A percentile compares a stretch with the other conserved stretches of the same genome.
These are phyloP conservation scores for Drosophila parabipectinata DNA, from an alignment of 1,140 invertebrate genomes.

Conservation along the genomic window DNA sequence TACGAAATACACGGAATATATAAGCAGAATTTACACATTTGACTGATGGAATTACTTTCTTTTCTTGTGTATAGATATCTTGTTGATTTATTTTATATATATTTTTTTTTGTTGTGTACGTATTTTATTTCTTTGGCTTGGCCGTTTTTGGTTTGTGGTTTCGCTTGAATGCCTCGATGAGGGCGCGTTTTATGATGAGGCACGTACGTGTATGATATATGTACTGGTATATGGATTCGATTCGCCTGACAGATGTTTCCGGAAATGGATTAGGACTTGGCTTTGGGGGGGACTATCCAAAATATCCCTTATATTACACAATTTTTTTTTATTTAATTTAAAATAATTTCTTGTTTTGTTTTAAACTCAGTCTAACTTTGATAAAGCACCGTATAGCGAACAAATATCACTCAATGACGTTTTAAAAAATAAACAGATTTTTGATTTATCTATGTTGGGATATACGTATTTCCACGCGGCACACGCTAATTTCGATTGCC, in stretches of 20 bases:
- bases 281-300: constrained; percentile 1
- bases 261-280: constrained; percentile 3
- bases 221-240: constrained; percentile 14
- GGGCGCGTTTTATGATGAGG: constrained; percentile 73
- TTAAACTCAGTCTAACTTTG: constrained; percentile 38
- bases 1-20: constrained; percentile 31
- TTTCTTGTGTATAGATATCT: constrained; percentile 20
- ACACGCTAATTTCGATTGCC: constrained; percentile 44
- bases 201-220: constrained; percentile 63
- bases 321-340: constrained; percentile 1
- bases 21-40: constrained; percentile 50
- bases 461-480: constrained; percentile 38
- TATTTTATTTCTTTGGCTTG: constrained; percentile 57
- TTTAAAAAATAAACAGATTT: constrained; percentile 29
- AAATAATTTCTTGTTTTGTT: constrained; percentile 1
- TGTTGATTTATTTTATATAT: constrained; percentile 1
- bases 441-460: not conserved
- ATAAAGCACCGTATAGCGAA: constrained; percentile 25
- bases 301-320: not conserved
- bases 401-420: constrained; percentile 32
- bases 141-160: constrained; percentile 64
- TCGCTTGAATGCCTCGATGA: constrained; percentile 62
- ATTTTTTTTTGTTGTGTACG: constrained; percentile 23
- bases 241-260: constrained; percentile 24
- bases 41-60: constrained; percentile 52